phyloP scores from a whole-genome alignment of 2,113 vertebrate genomes.

The Phoenicopterus ruber region DNA sequence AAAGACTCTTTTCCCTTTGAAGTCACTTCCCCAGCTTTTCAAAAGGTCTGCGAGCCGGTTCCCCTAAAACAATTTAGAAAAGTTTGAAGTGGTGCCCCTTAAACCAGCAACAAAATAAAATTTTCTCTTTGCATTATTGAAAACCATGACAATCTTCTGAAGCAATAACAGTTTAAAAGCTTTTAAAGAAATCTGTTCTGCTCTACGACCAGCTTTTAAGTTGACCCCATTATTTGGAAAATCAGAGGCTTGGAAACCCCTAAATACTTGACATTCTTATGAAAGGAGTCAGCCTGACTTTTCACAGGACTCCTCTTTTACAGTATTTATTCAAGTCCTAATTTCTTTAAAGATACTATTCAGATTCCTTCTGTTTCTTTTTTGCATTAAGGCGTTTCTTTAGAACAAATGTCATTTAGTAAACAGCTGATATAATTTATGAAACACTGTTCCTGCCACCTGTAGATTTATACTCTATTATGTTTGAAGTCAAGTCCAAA shows the following conservation, averaged over 20 bases:
- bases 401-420: neutral
- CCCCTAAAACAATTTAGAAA: slow-evolving; percentile 61
- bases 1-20: slow-evolving; percentile 77
- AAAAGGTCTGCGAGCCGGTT: slow-evolving; percentile 66
- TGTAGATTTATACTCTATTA: neutral
- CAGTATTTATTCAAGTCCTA: slow-evolving; percentile 38
- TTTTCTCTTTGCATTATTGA: slow-evolving; percentile 69
- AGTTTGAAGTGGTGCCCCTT: slow-evolving; percentile 72
- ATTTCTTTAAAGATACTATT: slow-evolving; percentile 8
- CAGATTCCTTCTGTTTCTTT: neutral
- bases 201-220: slow-evolving; percentile 67
- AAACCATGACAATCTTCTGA: slow-evolving; percentile 75
- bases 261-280: slow-evolving; percentile 65
- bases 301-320: slow-evolving; percentile 30
- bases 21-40: slow-evolving; percentile 72
- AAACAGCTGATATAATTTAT: neutral
- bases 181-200: slow-evolving; percentile 74
- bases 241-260: slow-evolving; percentile 56
- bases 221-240: slow-evolving; percentile 59
- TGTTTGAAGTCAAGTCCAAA: neutral
- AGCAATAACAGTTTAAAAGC: slow-evolving; percentile 69
- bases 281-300: slow-evolving; percentile 58
- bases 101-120: slow-evolving; percentile 75
- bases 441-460: neutral
- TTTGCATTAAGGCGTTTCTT: neutral